These are phyloP conservation scores for Phoronis australis DNA, from an alignment of 2,888 invertebrate genomes.

Conservation along the genomic window DNA sequence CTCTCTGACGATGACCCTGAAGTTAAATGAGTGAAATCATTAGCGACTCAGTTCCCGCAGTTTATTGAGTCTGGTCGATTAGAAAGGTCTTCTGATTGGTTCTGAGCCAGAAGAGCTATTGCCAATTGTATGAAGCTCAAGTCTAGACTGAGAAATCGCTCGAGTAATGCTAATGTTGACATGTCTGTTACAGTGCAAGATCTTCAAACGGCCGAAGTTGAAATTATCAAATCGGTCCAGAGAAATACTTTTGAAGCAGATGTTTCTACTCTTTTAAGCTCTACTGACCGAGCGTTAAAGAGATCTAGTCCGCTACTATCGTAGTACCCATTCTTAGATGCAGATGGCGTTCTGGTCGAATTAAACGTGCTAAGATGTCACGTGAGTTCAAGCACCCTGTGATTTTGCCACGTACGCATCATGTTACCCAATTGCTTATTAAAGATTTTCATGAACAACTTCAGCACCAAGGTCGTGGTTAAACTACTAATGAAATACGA, in stretches of 20 bases:
- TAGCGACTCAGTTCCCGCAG: neutral
- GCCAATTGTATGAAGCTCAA: conserved; percentile 2
- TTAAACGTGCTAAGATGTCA: conserved; percentile 6
- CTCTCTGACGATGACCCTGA: conserved; percentile 8
- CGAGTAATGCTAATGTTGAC: neutral
- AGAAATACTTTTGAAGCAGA: neutral
- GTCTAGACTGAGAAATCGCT: neutral
- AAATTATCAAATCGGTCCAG: neutral
- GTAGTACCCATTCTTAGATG: conserved; percentile 1
- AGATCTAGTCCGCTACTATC: too few species aligned
- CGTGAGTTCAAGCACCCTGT: conserved; percentile 9
- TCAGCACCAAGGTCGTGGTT: neutral
- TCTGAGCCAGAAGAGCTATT: neutral
- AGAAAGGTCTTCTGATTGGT: conserved; percentile 8
- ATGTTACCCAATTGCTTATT: conserved; percentile 4
- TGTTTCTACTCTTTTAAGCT: too few species aligned
- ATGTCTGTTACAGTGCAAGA: neutral
- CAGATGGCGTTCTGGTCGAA: conserved; percentile 10
- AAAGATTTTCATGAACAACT: neutral
- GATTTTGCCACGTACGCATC: conserved; percentile 8
- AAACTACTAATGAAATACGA: neutral
- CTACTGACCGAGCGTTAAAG: too few species aligned
- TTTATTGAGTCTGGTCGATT: neutral
- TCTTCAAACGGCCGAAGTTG: too few species aligned
- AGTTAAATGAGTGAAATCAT: conserved; percentile 4